These are phyloP conservation scores for Alectura lathami DNA, from an alignment of 2,113 vertebrate species.

Conservation along the genomic window DNA sequence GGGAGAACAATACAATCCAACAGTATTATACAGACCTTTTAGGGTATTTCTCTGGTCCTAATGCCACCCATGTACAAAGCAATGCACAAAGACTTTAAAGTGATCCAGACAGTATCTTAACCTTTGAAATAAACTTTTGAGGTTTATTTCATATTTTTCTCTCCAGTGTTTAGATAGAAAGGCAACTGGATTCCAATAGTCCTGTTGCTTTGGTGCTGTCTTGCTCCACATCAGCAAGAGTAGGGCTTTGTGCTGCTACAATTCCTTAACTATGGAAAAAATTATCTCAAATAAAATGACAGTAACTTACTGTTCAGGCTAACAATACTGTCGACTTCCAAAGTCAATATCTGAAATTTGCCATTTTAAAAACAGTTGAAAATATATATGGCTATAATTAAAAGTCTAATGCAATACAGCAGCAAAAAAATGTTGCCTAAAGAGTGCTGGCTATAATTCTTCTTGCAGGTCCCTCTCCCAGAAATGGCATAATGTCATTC, in stretches of 20 bases:
- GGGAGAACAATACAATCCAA: neutral
- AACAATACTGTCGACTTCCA: neutral
- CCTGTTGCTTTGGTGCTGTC: neutral
- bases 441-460: neutral
- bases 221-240: neutral
- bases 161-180: neutral
- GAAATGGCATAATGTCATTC: constrained; percentile 30
- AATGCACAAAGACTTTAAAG: neutral
- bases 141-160: neutral
- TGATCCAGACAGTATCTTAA: neutral
- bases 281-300: neutral
- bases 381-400: neutral
- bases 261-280: neutral
- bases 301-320: neutral
- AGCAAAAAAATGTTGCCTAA: neutral
- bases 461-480: neutral
- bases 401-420: neutral
- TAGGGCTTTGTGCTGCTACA: neutral
- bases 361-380: neutral
- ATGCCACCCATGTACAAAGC: neutral
- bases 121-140: neutral
- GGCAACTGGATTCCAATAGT: neutral
- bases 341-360: neutral
- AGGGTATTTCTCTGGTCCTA: neutral
- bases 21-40: neutral